Evolutionary conservation across 2,888 invertebrate genomes (phyloP).

Genomic region (Stenolophus ochropezus): DNA sequence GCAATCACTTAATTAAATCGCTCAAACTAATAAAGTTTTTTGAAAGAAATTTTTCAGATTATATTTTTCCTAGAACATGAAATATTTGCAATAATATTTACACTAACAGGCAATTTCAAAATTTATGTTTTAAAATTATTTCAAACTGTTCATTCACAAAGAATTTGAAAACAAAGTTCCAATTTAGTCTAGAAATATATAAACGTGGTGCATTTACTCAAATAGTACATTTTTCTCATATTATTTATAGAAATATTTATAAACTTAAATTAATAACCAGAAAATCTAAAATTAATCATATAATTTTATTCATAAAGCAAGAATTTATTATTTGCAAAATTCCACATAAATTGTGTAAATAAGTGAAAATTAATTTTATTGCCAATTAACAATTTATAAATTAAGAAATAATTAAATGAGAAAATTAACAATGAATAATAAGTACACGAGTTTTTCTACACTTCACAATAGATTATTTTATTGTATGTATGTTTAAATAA

Average conservation of each 20-base stretch:
- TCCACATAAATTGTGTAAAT: neutral
- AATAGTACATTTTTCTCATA: no score
- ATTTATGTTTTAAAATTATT: neutral
- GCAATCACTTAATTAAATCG: neutral
- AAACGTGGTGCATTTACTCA: no score
- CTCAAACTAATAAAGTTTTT: neutral
- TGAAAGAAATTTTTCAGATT: neutral
- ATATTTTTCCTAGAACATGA: neutral
- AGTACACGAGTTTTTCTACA: neutral
- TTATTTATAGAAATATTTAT: no score
- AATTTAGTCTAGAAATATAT: no score
- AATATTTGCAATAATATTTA: neutral
- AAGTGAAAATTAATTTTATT: neutral
- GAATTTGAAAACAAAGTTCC: no score
- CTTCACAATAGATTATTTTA: neutral
- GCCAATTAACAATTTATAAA: neutral
- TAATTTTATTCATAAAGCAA: neutral
- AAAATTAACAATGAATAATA: conserved; percentile 1
- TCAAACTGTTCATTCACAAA: no score
- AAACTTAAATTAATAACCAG: no score
- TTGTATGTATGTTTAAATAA: neutral
- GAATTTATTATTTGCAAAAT: neutral
- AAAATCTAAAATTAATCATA: neutral
- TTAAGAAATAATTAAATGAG: neutral
- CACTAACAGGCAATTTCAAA: neutral